Base-by-base conservation (phyloP, 2,113 vertebrate genomes). In the Hyaena hyaena region DNA sequence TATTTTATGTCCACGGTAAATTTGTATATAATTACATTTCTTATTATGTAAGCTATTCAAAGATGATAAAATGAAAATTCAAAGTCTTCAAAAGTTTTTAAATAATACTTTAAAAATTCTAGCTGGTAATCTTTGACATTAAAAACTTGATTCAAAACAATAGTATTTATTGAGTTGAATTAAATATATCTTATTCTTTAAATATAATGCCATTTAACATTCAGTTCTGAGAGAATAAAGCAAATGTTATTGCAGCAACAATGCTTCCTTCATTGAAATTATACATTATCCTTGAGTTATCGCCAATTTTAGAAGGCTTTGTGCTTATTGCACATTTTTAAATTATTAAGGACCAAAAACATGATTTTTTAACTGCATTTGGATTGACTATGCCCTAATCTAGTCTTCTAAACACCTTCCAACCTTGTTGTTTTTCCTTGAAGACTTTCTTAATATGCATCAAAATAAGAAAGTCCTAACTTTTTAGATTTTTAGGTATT, bases 101-200 rank as follows among this genome's bases (percentile, higher is more conserved):
- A 85, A 73, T 74, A 58, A 66, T 85, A 79, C 43, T 89, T 91
- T 53, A 80, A 96, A 90, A 84, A 69, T 84, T 93, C 45, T 76
- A 73, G 19, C 43, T 61, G 35, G 1, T 48, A n/a, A 88, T 61
- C 21, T 95, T 90, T 96, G 90, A 82, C 7, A 63, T 88, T 93
- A 93, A 80, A 39, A 73, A 73, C 43, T 81, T 9, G 65, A 80
- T 93, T 28, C 31, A 80, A 85, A 95, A 55, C 33, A 87, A 45
- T 76, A 90, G 63, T 55, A 26, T 84, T 88, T 61, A 39, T 81
- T 95, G 4, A 69, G 28, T 91, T 90, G 28, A 95, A 53, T 66
- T 82, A 95, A 63, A 87, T 94, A 90, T 26, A 93, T 90, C 86
- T 94, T 66, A 66, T 90, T 97, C 31, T 81, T 89, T 96, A 93